Percentiles rank a stretch among this genome's conserved stretches.
Conservation (phyloP, 2,888 invertebrate genomes). For the Apotomis turbidana region DNA sequence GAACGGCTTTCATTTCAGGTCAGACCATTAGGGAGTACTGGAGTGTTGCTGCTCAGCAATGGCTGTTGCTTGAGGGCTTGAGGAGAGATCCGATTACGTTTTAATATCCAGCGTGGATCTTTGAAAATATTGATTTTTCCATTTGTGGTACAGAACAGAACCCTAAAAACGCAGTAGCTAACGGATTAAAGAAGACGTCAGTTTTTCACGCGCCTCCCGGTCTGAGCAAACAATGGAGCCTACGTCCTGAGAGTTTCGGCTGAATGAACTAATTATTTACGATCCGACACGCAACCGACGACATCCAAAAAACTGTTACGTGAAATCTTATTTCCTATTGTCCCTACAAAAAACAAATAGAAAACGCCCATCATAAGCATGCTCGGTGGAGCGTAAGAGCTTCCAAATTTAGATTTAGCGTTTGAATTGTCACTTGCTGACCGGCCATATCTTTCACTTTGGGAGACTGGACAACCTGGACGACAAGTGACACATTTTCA, state of each 20-base stretch:
- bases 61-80: no score
- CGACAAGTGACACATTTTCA: no score
- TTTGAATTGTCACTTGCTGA: constrained; percentile 46
- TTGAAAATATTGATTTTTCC: no score
- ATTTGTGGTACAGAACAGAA: neutral
- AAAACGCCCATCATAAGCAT: constrained; percentile 61
- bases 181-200: constrained; percentile 62
- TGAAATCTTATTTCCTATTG: constrained; percentile 81
- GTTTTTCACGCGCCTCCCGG: constrained; percentile 61
- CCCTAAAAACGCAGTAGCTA: constrained; percentile 36
- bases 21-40: no score
- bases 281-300: constrained; percentile 77
- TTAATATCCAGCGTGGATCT: no score
- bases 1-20: no score
- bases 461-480: no score
- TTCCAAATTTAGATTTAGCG: constrained; percentile 48
- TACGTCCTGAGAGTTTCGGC: constrained; percentile 69
- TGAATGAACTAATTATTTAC: constrained; percentile 82
- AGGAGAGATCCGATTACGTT: no score
- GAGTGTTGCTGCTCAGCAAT: no score
- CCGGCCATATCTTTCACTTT: no score
- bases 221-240: constrained; percentile 73
- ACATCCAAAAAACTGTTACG: constrained; percentile 76
- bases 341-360: constrained; percentile 66
- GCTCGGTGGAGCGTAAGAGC: constrained; percentile 53